A percentile compares a stretch with the other conserved stretches of the same genome.
phyloP scores from a whole-genome alignment of 2,113 vertebrate genomes.

The Felis catus region DNA sequence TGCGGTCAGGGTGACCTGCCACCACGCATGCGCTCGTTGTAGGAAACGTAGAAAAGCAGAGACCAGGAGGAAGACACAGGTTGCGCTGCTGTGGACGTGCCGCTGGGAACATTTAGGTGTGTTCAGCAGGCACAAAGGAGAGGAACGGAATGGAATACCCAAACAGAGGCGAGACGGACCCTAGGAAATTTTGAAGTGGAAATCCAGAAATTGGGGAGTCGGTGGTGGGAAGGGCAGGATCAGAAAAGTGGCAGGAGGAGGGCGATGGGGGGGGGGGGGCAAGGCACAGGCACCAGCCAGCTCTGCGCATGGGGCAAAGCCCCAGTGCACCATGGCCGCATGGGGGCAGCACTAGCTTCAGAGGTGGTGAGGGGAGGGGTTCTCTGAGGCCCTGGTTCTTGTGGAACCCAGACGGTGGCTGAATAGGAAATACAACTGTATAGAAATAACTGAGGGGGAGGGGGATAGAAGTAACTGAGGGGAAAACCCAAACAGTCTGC shows the following conservation, averaged over 20 bases:
- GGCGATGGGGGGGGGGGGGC: rapidly evolving
- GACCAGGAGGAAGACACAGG: too few relatives aligned
- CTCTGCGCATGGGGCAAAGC: neutral
- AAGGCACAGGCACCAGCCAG: rapidly evolving
- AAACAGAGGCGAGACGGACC: neutral
- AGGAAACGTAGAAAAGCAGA: neutral
- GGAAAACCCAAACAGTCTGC: neutral
- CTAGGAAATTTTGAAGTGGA: neutral
- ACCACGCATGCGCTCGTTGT: rapidly evolving
- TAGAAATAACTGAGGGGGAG: neutral
- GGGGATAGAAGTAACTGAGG: neutral
- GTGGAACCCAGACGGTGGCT: neutral
- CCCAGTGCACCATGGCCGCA: neutral
- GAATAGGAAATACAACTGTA: neutral
- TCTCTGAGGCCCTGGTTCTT: rapidly evolving
- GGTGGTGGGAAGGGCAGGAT: rapidly evolving
- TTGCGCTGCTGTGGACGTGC: too few relatives aligned
- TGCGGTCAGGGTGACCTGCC: rapidly evolving
- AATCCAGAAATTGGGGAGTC: neutral
- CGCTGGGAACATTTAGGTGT: neutral
- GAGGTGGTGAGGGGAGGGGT: neutral
- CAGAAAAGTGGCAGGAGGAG: neutral
- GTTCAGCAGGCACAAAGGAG: neutral
- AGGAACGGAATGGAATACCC: neutral
- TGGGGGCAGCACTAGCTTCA: rapidly evolving